Base-by-base conservation (phyloP, 2,888 invertebrate genomes). In the Spilarctia lutea region DNA sequence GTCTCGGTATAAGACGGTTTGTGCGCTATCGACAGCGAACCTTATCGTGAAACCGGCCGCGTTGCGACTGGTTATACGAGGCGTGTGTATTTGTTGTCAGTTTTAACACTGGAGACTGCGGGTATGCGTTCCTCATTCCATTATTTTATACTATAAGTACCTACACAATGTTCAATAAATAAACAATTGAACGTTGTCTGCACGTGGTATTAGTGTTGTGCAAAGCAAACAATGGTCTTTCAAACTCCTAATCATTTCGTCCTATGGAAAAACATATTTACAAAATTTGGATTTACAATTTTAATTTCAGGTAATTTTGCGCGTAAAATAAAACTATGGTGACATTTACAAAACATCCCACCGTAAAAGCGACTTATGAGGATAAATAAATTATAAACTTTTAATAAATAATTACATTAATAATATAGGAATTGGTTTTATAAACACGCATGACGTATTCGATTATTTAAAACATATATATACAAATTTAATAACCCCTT, bases 21-120 rank as follows among this genome's bases (percentile, higher is more conserved):
- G 86, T 88, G 84, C 87, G 86, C 84, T 89, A 89, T 90, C 90
- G 88, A 89, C 87, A 85, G 79, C 86, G 85, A 87, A 88, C 91
- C 88, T 93, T 93, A 93, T 93, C 93, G 90, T 90, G 89, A 82
- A 88, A 89, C 88, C 90, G 89, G 86, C 89, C 87, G 88, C 88
- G 83, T 81, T 84, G 85, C 86, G 88, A 89, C 89, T 87, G 89
- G 88, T 87, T 88, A 86, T 85, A 82, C 87, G 84, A 86, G 86
- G 85, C 88, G 85, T 90, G 84, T 90, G 86, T 87, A 83, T 86
- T 84, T 87, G 86, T 86, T 87, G 86, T 79, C 86, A 85, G 83
- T 86, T 86, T 84, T 85, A 88, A 85, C 87, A 87, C 86, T 86
- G 86, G 88, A 88, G 85, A 87, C 90, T 90, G 92, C 85, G 90